Percentiles rank a stretch among this genome's conserved stretches.
phyloP scores from a whole-genome alignment of 2,113 vertebrate genomes.

The Apistogramma diplotaenia region DNA sequence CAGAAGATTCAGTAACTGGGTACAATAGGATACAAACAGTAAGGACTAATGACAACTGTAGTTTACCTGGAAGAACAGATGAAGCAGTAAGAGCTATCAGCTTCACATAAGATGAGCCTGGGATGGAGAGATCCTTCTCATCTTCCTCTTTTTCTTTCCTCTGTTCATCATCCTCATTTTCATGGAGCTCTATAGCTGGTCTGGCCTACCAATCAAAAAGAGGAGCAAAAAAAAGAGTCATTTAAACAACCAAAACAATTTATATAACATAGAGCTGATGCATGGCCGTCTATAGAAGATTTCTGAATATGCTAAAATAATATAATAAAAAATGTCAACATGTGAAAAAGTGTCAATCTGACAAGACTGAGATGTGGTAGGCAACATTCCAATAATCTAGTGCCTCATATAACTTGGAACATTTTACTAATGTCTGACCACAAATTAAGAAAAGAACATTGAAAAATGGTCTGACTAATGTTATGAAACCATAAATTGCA shows the following conservation, averaged over 20 bases:
- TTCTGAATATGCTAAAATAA: not conserved
- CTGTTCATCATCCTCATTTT: constrained; percentile 57
- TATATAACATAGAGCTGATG: not conserved
- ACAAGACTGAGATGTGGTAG: not conserved
- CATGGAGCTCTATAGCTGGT: constrained; percentile 64
- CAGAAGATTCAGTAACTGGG: not conserved
- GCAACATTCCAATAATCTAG: not conserved
- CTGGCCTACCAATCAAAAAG: constrained; percentile 72
- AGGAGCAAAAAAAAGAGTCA: not conserved
- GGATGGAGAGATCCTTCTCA: constrained; percentile 81
- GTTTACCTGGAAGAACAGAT: constrained; percentile 82
- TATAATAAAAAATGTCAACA: too few relatives aligned
- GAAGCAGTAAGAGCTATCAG: constrained; percentile 79
- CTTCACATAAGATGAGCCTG: constrained; percentile 88
- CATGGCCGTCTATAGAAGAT: fast-evolving
- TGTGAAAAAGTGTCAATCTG: too few relatives aligned
- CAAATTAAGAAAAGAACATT: not conserved
- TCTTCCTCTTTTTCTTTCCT: constrained; percentile 71
- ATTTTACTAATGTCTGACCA: not conserved
- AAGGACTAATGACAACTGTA: too few relatives aligned
- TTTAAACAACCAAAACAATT: not conserved
- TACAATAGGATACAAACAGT: too few relatives aligned
- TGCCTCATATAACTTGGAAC: not conserved
- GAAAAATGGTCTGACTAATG: not conserved
- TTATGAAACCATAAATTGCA: fast-evolving